These are phyloP conservation scores for Paraescarpia echinospica DNA, from an alignment of 1,140 invertebrate genomes.

Conservation along the genomic window DNA sequence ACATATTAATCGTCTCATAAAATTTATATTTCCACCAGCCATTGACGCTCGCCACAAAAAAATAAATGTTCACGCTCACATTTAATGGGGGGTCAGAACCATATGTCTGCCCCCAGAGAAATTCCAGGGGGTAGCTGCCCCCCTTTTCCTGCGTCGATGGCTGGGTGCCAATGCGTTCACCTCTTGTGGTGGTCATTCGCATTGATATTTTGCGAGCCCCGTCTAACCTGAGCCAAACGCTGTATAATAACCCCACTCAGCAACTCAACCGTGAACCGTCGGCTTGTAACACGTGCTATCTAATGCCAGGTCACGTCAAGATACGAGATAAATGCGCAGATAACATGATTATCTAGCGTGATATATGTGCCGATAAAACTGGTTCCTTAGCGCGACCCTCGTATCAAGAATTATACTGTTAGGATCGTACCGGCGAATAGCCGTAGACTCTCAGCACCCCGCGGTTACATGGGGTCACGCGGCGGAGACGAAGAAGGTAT, in stretches of 20 bases:
- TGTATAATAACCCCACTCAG: neutral
- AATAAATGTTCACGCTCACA: too few species aligned
- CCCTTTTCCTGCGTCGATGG: too few species aligned
- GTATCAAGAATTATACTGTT: neutral
- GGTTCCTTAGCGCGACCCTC: neutral
- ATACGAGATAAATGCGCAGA: neutral
- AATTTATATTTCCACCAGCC: too few species aligned
- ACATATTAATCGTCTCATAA: too few species aligned
- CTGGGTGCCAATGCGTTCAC: too few species aligned
- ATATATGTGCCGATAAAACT: neutral
- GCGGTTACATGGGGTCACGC: neutral
- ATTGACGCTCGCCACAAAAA: too few species aligned
- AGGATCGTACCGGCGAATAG: neutral
- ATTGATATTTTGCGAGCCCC: too few species aligned
- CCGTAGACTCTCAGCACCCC: neutral
- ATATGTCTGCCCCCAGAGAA: too few species aligned
- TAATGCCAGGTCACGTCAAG: neutral
- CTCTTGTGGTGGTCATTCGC: too few species aligned
- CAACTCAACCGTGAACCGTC: neutral
- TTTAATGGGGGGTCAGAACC: too few species aligned
- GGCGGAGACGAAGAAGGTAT: neutral
- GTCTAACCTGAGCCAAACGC: too few species aligned
- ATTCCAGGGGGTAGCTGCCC: too few species aligned
- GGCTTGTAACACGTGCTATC: neutral
- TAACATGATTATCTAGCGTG: neutral